These are phyloP conservation scores for Megathymus violae DNA, from an alignment of 1,140 invertebrate species.

Conservation along the genomic window DNA sequence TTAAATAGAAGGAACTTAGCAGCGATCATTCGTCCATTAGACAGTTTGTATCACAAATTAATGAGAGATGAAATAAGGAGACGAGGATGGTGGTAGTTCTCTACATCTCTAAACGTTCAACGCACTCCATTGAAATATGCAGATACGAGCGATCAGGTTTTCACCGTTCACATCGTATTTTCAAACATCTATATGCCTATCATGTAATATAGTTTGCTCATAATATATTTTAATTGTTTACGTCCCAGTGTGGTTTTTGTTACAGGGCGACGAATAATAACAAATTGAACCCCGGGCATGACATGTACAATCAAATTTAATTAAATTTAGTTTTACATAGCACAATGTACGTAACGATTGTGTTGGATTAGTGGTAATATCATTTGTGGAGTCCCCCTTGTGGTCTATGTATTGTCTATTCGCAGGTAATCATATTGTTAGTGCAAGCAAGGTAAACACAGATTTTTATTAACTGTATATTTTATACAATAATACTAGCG, in stretches of 20 bases:
- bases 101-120: too few species aligned
- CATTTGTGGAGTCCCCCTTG: slow-evolving; percentile 8
- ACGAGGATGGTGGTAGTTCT: too few species aligned
- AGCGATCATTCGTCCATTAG: too few species aligned
- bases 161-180: too few species aligned
- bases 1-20: too few species aligned
- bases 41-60: too few species aligned
- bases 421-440: slow-evolving; percentile 2
- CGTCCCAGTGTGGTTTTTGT: slow-evolving; percentile 62
- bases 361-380: slow-evolving; percentile 40
- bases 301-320: slow-evolving; percentile 60
- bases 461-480: neutral
- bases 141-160: too few species aligned
- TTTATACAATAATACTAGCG: too few species aligned
- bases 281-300: slow-evolving; percentile 56
- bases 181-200: too few species aligned
- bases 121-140: too few species aligned
- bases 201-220: slow-evolving; percentile 49
- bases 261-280: slow-evolving; percentile 58
- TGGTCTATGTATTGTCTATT: slow-evolving; percentile 12
- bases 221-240: slow-evolving; percentile 71
- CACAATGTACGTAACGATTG: slow-evolving; percentile 37
- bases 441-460: too few species aligned
- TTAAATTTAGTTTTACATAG: slow-evolving; percentile 62
- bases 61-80: too few species aligned